phyloP scores from a whole-genome alignment of 2,113 vertebrate species.

The Myanophis thanlyinensis region DNA sequence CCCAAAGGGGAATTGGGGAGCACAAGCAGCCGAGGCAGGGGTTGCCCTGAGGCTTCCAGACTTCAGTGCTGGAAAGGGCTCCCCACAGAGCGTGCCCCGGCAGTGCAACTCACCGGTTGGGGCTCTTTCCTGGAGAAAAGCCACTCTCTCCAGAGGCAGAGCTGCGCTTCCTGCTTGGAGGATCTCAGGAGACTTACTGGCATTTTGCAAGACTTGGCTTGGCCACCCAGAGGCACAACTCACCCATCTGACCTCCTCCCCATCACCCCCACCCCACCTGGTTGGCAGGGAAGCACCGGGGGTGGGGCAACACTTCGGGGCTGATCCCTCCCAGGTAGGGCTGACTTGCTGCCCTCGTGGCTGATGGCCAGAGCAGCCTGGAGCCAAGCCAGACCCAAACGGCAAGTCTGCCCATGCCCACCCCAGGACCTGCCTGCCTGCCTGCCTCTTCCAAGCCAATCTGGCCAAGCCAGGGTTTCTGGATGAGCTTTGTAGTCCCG shows the following conservation, averaged over 20 bases:
- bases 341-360: not conserved
- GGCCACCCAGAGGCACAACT: not conserved
- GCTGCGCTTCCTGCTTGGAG: not conserved
- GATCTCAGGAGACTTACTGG: not conserved
- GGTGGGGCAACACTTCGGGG: too few relatives aligned
- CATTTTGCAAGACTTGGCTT: not conserved
- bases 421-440: too few relatives aligned
- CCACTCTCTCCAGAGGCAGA: not conserved
- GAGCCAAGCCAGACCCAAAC: not conserved
- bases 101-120: too few relatives aligned
- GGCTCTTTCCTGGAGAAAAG: not conserved
- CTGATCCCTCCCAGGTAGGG: not conserved
- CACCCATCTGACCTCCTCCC: not conserved
- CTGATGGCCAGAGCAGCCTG: not conserved
- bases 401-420: not conserved
- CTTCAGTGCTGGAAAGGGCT: not conserved
- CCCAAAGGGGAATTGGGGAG: not conserved
- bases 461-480: not conserved
- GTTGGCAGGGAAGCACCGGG: not conserved
- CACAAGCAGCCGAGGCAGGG: fast-evolving
- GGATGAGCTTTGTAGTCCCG: not conserved
- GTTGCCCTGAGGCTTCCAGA: too few relatives aligned
- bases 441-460: not conserved
- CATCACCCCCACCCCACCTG: fast-evolving
- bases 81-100: too few relatives aligned